A percentile compares a stretch with the other conserved stretches of the same genome.
Conservation (phyloP, 2,888 invertebrate genomes). For the Achlya flavicornis region DNA sequence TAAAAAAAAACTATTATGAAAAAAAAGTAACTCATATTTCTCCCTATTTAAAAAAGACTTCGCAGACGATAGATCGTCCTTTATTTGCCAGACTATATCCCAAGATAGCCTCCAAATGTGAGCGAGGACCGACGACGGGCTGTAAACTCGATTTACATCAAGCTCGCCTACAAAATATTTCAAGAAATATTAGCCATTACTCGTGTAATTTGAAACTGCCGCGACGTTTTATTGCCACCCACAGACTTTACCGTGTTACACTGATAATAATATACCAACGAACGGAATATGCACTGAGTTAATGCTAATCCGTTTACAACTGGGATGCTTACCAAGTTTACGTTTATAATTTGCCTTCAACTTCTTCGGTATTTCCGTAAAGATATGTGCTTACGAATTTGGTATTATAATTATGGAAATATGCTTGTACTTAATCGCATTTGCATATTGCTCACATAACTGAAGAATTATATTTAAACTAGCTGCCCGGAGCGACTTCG, state of each 20-base stretch:
- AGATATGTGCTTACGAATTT: background rate
- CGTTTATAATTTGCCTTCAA: background rate
- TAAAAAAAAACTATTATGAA: no score
- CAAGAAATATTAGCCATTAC: constrained; percentile 43
- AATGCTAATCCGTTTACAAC: background rate
- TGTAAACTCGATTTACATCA: constrained; percentile 49
- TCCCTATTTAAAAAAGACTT: no score
- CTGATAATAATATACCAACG: constrained; percentile 17
- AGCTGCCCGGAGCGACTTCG: no score
- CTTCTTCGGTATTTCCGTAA: background rate
- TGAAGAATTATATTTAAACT: no score
- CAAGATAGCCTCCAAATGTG: constrained; percentile 27
- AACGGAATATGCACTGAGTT: constrained; percentile 10
- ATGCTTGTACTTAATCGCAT: no score
- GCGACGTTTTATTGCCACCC: constrained; percentile 36
- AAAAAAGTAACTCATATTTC: no score
- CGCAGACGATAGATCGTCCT: no score
- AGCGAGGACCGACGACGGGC: constrained; percentile 25
- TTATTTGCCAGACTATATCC: background rate
- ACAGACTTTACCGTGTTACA: constrained; percentile 16
- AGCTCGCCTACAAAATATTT: constrained; percentile 44
- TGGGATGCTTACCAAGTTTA: constrained; percentile 7
- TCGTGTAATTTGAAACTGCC: constrained; percentile 39
- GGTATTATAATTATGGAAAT: background rate
- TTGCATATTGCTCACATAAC: no score